These are phyloP conservation scores for Ctena decussata DNA, from an alignment of 2,888 invertebrate species.

Conservation along the genomic window DNA sequence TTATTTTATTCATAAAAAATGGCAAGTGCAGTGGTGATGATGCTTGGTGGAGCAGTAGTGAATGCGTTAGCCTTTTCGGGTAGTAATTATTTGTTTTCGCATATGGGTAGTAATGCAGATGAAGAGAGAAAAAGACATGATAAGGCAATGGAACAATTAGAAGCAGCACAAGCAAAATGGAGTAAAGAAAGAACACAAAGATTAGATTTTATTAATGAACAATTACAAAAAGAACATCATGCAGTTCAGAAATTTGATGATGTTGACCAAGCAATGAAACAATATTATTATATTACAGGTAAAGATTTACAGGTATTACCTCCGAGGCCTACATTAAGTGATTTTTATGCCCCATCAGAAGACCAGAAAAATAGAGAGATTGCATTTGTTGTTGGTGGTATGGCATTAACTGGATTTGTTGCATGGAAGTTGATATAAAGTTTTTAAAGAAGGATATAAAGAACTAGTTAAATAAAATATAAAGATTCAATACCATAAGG, in stretches of 20 bases:
- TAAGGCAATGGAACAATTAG: constrained; percentile 50
- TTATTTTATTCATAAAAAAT: constrained; percentile 29
- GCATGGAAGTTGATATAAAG: constrained; percentile 15
- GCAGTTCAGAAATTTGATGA: constrained; percentile 44
- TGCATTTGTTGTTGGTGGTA: constrained; percentile 7
- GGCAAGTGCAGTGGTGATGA: constrained; percentile 33
- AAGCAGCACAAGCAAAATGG: constrained; percentile 41
- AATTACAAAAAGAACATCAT: constrained; percentile 22
- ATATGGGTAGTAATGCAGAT: constrained; percentile 19
- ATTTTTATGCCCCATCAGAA: constrained; percentile 23
- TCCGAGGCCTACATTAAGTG: constrained; percentile 13
- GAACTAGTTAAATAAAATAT: constrained; percentile 8
- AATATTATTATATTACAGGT: constrained; percentile 44
- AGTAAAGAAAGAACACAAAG: constrained; percentile 14
- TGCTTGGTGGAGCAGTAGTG: neutral
- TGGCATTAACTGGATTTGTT: constrained; percentile 23
- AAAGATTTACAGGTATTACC: constrained; percentile 21
- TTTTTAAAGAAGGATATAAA: too few species aligned
- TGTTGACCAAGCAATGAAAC: constrained; percentile 46
- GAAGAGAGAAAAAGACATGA: constrained; percentile 50
- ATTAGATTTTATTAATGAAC: neutral
- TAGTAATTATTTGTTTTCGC: constrained; percentile 22
- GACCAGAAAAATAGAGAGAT: constrained; percentile 37
- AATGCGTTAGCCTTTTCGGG: constrained; percentile 22
- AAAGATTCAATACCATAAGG: constrained; percentile 21